Base-by-base conservation (phyloP, 2,113 vertebrate genomes). In the Pampusana beccarii region DNA sequence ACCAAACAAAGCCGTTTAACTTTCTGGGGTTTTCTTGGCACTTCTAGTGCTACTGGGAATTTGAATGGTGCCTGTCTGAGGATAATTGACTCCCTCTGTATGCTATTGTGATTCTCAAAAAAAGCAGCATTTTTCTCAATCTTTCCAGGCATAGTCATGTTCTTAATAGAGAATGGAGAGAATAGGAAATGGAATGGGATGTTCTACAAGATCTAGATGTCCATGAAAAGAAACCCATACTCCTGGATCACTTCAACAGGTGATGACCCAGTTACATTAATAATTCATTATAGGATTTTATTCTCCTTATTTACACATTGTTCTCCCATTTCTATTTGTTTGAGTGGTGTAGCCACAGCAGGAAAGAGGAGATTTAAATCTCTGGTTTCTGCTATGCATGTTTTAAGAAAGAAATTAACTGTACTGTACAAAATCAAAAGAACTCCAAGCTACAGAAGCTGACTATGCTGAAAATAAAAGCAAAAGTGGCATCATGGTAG, bases 21-120 rank as follows among this genome's bases (percentile, higher is more conserved):
- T 95, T 97, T 95, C 80, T 92, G 92, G 91, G 88, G 73, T 74
- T 92, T 95, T 93, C 77, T 95, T 96, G 96, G 96, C 94, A 90
- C 66, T 88, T 81, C 48, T 25, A 48, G 44, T 25, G 62, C 80
- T 91, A 94, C 72, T 75, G 92, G 91, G 88, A 94, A 92, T 94
- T 95, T 92, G 80, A 95, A 89, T 77, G n/a, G 77, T 95, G 93
- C 83, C 88, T 95, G 64, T 92, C 53, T 0, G 10, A 84, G 77
- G 77, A 69, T 95, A 95, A 97, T 69, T 92, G 83, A 85, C 86
- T 93, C 88, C 77, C 70, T 92, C 83, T 84, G 77, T 75, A 81
- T 1, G 8, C 95, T 94, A 94, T 95, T 96, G 93, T 92, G 84
- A 93, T 91, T 87, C 80, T 92, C 56, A 70, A 86, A 86, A 86